Percentiles rank a stretch among this genome's conserved stretches.
Evolutionary conservation across 2,888 invertebrate species (phyloP).

Genomic region (Drosophila quinaria): DNA sequence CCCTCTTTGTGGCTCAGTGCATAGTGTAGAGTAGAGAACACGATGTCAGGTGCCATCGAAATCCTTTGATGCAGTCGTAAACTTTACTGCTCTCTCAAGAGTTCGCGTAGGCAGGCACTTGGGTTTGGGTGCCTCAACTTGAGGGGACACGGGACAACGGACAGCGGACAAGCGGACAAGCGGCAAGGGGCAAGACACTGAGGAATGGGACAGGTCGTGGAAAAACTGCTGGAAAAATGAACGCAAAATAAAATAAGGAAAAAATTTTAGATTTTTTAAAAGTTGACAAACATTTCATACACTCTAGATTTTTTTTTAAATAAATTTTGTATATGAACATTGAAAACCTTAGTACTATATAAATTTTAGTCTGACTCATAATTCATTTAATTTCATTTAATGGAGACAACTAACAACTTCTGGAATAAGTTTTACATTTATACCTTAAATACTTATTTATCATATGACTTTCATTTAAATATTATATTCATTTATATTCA

Average conservation of each 20-base stretch:
- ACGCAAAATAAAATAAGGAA: neutral
- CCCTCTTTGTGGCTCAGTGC: slow-evolving; percentile 1
- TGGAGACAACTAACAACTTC: no score
- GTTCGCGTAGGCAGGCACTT: slow-evolving; percentile 29
- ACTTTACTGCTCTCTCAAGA: slow-evolving; percentile 62
- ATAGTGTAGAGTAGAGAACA: slow-evolving; percentile 23
- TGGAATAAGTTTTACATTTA: no score
- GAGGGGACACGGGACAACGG: neutral
- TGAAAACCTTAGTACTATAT: no score
- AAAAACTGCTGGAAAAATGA: slow-evolving; percentile 16
- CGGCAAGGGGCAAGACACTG: no score
- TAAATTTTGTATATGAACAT: no score
- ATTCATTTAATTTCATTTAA: no score
- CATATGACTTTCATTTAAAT: no score
- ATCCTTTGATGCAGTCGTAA: slow-evolving; percentile 76
- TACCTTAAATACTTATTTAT: no score
- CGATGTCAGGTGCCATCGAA: slow-evolving; percentile 53
- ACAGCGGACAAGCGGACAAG: neutral
- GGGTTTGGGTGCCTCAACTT: neutral
- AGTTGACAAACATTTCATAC: neutral
- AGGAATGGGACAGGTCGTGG: slow-evolving; percentile 12
- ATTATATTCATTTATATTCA: no score
- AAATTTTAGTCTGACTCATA: no score
- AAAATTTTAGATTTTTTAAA: neutral
- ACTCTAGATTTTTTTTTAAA: no score